Evolutionary conservation across 1,140 invertebrate species (phyloP).

Genomic region (Argopecten irradians): DNA sequence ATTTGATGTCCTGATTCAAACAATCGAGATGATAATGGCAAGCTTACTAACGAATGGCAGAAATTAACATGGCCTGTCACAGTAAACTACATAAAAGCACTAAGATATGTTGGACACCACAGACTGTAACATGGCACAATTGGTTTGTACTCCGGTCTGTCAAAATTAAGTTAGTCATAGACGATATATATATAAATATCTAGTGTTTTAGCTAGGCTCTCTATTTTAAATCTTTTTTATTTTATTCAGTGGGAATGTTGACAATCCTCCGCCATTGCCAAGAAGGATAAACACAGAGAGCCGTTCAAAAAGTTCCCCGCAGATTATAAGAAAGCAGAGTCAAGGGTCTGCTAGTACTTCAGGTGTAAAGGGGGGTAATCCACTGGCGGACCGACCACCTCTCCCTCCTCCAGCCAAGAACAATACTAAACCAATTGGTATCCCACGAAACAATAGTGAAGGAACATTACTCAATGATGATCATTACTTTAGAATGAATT

Average conservation of each 20-base stretch:
- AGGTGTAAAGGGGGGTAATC: conserved; percentile 35
- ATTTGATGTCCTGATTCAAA: too few species aligned
- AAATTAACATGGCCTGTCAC: neutral
- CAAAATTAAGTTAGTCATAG: neutral
- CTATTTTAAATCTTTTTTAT: neutral
- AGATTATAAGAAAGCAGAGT: conserved; percentile 7
- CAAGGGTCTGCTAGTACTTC: conserved; percentile 28
- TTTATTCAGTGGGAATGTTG: neutral
- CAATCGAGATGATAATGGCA: too few species aligned
- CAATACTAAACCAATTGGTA: conserved; percentile 37
- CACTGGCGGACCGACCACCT: conserved; percentile 54
- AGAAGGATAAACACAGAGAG: conserved; percentile 28
- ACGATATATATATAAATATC: neutral
- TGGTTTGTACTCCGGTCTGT: neutral
- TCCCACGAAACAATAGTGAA: conserved; percentile 26
- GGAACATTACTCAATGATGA: conserved; percentile 26
- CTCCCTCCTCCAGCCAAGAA: conserved; percentile 52
- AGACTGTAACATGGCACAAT: neutral
- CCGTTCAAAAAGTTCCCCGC: neutral
- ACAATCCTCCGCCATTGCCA: conserved; percentile 39
- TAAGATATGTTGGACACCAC: neutral
- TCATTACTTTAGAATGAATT: conserved; percentile 54
- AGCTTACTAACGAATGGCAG: neutral
- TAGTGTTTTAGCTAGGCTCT: neutral
- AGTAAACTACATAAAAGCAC: neutral